Conservation (phyloP, 2,113 vertebrate species). For the Thalassarche chlororhynchos region DNA sequence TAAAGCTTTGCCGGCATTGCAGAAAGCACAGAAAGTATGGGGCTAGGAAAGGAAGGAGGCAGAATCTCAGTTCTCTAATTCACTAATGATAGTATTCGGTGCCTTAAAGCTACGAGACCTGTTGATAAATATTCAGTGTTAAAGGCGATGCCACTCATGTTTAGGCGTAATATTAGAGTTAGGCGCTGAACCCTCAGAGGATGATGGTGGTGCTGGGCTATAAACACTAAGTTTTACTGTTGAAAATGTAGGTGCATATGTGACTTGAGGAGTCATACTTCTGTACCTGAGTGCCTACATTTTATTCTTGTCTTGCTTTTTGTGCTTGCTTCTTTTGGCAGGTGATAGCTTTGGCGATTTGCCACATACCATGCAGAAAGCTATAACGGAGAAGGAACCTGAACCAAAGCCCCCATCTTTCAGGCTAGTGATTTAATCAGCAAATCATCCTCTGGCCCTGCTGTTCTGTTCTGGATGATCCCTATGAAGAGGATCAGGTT, state of each 20-base stretch:
- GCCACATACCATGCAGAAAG: neutral
- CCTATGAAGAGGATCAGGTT: neutral
- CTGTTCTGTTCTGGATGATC: neutral
- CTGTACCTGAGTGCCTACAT: neutral
- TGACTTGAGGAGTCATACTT: neutral
- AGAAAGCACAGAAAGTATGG: neutral
- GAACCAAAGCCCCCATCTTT: neutral
- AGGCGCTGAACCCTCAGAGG: neutral
- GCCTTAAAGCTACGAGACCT: neutral
- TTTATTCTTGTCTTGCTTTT: neutral
- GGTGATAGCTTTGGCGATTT: neutral
- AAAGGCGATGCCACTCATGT: accelerated
- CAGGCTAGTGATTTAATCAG: neutral
- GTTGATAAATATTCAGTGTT: neutral
- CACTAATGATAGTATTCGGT: neutral
- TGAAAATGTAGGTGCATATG: accelerated
- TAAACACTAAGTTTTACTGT: neutral
- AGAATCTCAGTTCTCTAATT: neutral
- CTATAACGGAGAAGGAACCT: neutral
- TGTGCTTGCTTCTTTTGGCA: neutral
- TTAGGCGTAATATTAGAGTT: neutral
- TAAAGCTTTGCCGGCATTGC: neutral
- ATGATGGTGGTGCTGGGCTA: neutral
- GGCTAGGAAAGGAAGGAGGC: neutral
- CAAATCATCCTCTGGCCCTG: neutral